Base-by-base conservation (phyloP, 1,140 invertebrate species). In the Caenorhabditis latens region DNA sequence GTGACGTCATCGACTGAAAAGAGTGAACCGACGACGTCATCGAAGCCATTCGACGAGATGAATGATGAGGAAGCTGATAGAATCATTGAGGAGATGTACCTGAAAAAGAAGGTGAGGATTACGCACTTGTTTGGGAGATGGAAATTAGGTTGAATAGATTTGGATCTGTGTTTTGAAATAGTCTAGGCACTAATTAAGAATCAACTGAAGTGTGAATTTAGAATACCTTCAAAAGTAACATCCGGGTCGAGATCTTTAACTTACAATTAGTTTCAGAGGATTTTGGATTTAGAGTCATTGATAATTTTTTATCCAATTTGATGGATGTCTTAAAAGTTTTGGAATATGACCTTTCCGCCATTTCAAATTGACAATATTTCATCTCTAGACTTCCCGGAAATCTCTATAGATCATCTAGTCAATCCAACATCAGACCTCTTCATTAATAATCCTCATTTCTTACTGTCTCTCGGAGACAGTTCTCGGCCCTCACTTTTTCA, bases 21-120 rank as follows among this genome's bases (percentile, higher is more conserved):
- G 19, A 58, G 40, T n/a, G 53, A 84, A 84, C 9, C 82, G 24
- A 84, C 82, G 40, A 53, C 71, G n/a, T 71, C 65, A 19, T 21
- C 7, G 65, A 79, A 79, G n/a, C 71, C 71, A 21, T 79, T 79
- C 19, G 71, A 79, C 53, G 71, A 79, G n/a, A 79, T 79, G 71
- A 79, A 79, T 50, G 71, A 79, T 50, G 71, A 79, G 19, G 71
- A 79, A 24, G 71, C 71, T n/a, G 71, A 79, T 50, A 79, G 71
- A 53, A 48, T 79, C 40, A 79, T 79, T 50, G 71, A 79, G 46
- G 71, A 79, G 40, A 79, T 79, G 71, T 79, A 79, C 40, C 21
- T 79, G 21, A 79, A 79, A 40, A 79, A 79, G 21, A 79, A 79
- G 71, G 71, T 79, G 21, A 24, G 46, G 4, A 71, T 32, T 32